Evolutionary conservation across 2,888 invertebrate genomes (phyloP), one percentile per base, ranked within the genome.

Genomic region (Cacoxenus indagator): DNA sequence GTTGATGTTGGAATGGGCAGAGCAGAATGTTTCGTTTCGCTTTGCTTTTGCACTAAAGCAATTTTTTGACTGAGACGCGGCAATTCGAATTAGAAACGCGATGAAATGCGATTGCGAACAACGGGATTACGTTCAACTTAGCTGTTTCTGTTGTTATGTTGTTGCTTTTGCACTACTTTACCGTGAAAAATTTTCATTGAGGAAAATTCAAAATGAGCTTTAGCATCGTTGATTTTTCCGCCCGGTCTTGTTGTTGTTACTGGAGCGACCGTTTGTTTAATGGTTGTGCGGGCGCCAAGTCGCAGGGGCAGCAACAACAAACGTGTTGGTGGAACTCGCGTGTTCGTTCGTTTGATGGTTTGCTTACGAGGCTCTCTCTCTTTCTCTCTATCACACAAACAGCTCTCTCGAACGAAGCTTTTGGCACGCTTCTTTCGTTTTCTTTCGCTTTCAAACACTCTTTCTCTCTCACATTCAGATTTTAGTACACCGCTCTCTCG

Each of bases 161-260:
- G 2, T 51, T 51, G 22, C 8, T 51, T 22, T 51, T 51, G 51
- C 65, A 54, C 64, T 69, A 76, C 72, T 78, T 78, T 77, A 74
- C 82, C 81, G 83, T 81, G 82, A 83, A 81, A 75, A 81, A 77
- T 81, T 82, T 81, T 81, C 81, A 81, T 81, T 81, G 83, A 81
- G 80, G 81, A 81, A 81, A 81, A 81, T 82, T 82, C 72, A n/a
- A 83, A 83, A 80, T 82, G 80, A 83, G 80, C 70, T 70, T 55
- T 45, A n/a, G n/a, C n/a, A 4, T 26, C 27, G 43, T 26, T 62
- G 59, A 59, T 62, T 62, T 61, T 48, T 51, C 57, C 43, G 55
- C 57, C 24, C 62, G 24, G 43, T 48, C 19, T 26, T 31, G 54
- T 22, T 22, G 65, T 31, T 22, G 46, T 48, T 8, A 6, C 3